These are phyloP conservation scores for Acanthisitta chloris DNA, from an alignment of 2,113 vertebrate genomes.

Conservation along the genomic window DNA sequence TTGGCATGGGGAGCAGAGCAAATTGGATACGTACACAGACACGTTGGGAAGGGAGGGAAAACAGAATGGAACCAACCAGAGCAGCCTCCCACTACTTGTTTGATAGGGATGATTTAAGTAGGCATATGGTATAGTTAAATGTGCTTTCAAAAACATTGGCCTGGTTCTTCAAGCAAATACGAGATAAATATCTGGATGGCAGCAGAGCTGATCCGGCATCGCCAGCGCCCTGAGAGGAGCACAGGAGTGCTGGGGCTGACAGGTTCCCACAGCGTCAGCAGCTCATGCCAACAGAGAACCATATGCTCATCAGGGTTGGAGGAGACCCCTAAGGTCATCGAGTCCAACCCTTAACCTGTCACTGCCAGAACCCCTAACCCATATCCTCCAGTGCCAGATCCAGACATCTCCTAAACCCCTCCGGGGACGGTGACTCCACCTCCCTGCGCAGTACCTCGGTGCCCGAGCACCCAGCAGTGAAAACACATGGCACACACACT, in stretches of 20 bases:
- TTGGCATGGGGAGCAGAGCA: slow-evolving; percentile 72
- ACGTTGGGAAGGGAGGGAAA: slow-evolving; percentile 73
- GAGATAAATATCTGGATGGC: slow-evolving; percentile 66
- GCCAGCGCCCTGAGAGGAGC: slow-evolving; percentile 34
- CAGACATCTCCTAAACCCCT: no score
- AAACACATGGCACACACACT: neutral
- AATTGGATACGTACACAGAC: slow-evolving; percentile 78
- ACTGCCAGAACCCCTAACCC: no score
- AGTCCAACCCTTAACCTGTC: no score
- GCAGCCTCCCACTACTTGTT: slow-evolving; percentile 74
- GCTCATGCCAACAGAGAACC: neutral
- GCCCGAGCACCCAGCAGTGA: no score
- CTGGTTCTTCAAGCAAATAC: slow-evolving; percentile 69
- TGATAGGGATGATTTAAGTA: slow-evolving; percentile 75
- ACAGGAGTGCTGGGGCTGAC: slow-evolving; percentile 5
- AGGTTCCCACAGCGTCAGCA: neutral
- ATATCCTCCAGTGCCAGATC: no score
- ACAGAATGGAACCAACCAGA: slow-evolving; percentile 74
- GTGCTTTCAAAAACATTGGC: slow-evolving; percentile 79
- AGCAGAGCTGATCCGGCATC: slow-evolving; percentile 6
- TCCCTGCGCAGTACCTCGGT: no score
- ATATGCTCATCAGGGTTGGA: no score
- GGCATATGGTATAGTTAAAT: slow-evolving; percentile 82
- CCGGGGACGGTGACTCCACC: no score
- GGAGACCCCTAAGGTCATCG: no score